Evolutionary conservation across 2,888 invertebrate species (phyloP), one percentile per base, ranked within the genome.

Genomic region (Azorinus chamasolen): DNA sequence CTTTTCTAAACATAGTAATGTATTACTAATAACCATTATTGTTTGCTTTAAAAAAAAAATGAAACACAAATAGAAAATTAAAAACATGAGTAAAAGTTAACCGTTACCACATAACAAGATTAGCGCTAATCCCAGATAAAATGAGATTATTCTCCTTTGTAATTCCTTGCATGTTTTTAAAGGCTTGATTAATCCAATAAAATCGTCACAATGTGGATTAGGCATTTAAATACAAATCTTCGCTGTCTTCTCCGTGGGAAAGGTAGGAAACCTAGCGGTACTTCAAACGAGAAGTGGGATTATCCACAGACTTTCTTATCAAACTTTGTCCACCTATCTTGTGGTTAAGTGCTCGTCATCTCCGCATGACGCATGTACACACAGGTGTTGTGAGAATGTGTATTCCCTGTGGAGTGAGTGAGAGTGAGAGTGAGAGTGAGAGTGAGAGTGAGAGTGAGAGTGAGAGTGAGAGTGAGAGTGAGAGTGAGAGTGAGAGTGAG

Each of bases 111-210:
- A 32, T 32, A 32, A 32, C 32, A 10, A 32, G 32, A 32, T 32
- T 32, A 32, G 10, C 10, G 10, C 10, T 32, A 32, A 32, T 32
- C 32, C 10, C 32, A 32, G 32, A 10, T 32, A 32, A 32, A 25
- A 43, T 8, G 43, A 50, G 69, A 65, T 76, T 70, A 76, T 61
- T 61, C 50, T 54, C 66, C 61, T 70, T 65, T 64, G 70, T 70
- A 70, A 65, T 65, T 76, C 65, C 46, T 65, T 32, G 50, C 14
- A 27, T 43, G 57, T 58, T 51, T 76, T 32, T 32, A 66, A 66
- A 66, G 62, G 45, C 22, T 74, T 73, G 61, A 71, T 71, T 79
- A 79, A 79, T 79, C 79, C 51, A 66, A 79, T 79, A 74, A 66
- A 68, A 22, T 50, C 63, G 79, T 59, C 74, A 70, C 62, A 51